phyloP scores from a whole-genome alignment of 2,888 invertebrate species.

The Sinhomidia bicolor region DNA sequence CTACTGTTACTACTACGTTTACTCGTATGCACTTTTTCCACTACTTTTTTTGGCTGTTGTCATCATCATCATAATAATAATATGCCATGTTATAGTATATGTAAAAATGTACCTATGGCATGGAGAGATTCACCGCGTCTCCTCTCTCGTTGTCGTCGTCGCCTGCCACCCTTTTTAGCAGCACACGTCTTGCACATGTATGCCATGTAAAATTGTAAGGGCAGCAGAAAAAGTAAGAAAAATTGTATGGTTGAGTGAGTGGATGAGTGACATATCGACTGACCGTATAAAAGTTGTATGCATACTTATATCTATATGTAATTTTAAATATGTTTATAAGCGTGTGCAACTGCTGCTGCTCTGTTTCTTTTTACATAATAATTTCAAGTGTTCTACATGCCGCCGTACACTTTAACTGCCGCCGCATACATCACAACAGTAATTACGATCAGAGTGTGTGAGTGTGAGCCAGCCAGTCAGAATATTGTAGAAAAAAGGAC shows the following conservation, averaged over 20 bases:
- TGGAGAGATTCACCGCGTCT: neutral
- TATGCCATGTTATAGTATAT: neutral
- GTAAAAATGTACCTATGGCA: conserved; percentile 21
- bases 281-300: neutral
- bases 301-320: neutral
- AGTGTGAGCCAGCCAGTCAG: no score
- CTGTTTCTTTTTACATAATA: neutral
- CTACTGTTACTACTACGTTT: no score
- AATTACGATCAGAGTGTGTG: conserved; percentile 57
- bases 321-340: neutral
- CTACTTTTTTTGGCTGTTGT: neutral
- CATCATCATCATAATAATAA: no score
- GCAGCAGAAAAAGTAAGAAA: neutral
- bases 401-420: neutral
- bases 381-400: conserved; percentile 21
- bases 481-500: neutral
- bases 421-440: conserved; percentile 50
- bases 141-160: neutral
- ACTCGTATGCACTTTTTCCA: neutral
- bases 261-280: conserved; percentile 14
- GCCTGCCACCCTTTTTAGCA: neutral
- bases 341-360: neutral
- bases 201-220: neutral
- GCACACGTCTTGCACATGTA: conserved; percentile 36
- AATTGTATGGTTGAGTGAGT: conserved; percentile 36